A percentile compares a stretch with the other conserved stretches of the same genome.
phyloP scores from a whole-genome alignment of 2,888 invertebrate species.

The Lasioglossum morio region DNA sequence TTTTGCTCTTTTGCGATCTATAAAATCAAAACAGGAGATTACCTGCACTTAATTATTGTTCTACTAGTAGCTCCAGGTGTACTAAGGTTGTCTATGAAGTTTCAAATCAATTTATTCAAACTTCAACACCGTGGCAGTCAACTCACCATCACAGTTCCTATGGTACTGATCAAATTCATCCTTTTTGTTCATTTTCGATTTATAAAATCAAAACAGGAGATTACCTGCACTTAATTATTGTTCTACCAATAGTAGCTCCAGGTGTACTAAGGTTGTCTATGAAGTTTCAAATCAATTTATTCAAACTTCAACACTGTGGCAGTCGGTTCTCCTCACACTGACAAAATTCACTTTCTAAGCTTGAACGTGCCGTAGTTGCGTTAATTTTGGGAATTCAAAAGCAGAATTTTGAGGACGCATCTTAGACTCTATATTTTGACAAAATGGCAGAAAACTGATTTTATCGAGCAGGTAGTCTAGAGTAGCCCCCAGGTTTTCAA shows the following conservation, averaged over 20 bases:
- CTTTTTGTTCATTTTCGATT: not conserved
- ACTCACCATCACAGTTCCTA: no score
- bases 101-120: no score
- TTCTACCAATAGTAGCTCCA: not conserved
- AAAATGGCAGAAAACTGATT: not conserved
- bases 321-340: not conserved
- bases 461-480: slow-evolving; percentile 13
- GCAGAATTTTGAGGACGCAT: not conserved
- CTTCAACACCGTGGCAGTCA: no score
- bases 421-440: not conserved
- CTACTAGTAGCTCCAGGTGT: not conserved
- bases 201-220: not conserved
- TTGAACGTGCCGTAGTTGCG: not conserved
- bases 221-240: not conserved
- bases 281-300: not conserved
- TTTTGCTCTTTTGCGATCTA: not conserved
- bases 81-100: no score
- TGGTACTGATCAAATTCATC: no score
- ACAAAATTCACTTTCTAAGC: not conserved
- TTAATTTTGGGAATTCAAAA: not conserved
- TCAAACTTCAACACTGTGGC: not conserved
- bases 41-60: not conserved
- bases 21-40: not conserved
- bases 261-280: not conserved
- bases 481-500: slow-evolving; percentile 64